Base-by-base conservation (phyloP, 2,797 vertebrate species). In the Anolis apletophallus region DNA sequence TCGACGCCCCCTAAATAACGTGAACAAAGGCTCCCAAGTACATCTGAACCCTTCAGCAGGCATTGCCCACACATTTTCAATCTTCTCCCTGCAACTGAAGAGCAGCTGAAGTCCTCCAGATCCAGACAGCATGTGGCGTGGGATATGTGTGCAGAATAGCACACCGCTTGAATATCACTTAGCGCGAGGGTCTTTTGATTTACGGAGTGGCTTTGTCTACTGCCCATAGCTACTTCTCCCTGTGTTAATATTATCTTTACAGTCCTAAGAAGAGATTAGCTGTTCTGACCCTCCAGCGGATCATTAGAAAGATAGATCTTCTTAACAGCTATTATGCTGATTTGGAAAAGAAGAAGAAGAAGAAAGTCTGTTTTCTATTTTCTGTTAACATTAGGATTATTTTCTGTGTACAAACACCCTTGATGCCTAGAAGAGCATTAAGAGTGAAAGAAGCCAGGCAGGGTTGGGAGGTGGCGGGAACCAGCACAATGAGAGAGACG, bases 201-300 rank as follows among this genome's bases (percentile, higher is more conserved):
- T 90, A 85, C 88, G 69, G 79, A 88, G 88, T 34, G 0, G 84
- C 91, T 92, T 94, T 94, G 89, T 94, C 87, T 90, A 72, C 80
- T 76, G 88, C 71, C 72, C 82, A 46, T 86, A 83, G 91, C 80
- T 88, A 84, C 90, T 89, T 83, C 88, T 93, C 89, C 91, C 89
- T 87, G 81, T 93, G 84, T 85, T 94, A 91, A 91, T 93, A 91
- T 91, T 92, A 89, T 93, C 91, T 94, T 91, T 93, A 75, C 84
- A 82, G 84, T 92, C 94, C 86, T 94, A 91, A 91, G 92, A 93
- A 92, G 77, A 92, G 93, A 94, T 94, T 93, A 94, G 89, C 87
- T 89, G 68, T 93, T 91, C 85, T 92, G 91, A 94, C 93, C 93
- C 92, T 91, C 88, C 83, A 89, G 88, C 86, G 88, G 91, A 94